A percentile compares a stretch with the other conserved stretches of the same genome.
Conservation (phyloP, 30 jellyfish, hydroid and myxozoan species). For the Sanderia malayensis region DNA sequence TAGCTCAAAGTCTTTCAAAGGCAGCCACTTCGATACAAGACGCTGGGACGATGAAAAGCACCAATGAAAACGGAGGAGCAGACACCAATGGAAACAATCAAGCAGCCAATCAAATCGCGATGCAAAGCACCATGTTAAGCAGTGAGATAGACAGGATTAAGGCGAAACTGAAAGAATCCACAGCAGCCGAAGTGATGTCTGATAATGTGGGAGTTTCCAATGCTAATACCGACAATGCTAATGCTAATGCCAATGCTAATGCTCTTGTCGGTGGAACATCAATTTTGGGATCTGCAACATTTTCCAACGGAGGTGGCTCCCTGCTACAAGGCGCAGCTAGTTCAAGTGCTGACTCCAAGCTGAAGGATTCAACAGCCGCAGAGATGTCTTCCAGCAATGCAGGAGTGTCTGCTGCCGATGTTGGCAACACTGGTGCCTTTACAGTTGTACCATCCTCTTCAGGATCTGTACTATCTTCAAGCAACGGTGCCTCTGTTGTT, state of each 20-base stretch:
- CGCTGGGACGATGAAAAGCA: not conserved
- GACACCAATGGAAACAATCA: not conserved
- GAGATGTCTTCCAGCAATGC: conserved; percentile 2
- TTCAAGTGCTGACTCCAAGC: too few relatives aligned
- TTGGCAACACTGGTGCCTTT: not conserved
- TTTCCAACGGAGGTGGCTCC: too few relatives aligned
- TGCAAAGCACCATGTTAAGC: conserved; percentile 12
- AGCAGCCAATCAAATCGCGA: not conserved
- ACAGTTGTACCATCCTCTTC: conserved; percentile 8
- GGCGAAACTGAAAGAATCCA: conserved; percentile 37
- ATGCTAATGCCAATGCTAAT: too few relatives aligned
- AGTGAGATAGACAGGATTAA: conserved; percentile 36
- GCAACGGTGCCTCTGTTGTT: conserved; percentile 13
- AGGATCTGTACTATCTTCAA: conserved; percentile 6
- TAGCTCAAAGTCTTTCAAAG: conserved; percentile 37
- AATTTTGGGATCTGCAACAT: too few relatives aligned
- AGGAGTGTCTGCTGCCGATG: not conserved
- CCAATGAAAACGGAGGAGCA: not conserved
- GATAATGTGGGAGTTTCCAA: too few relatives aligned
- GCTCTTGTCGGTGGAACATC: too few relatives aligned
- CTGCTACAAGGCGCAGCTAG: too few relatives aligned
- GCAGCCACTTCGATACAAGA: conserved; percentile 29
- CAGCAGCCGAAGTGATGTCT: too few relatives aligned
- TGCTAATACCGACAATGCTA: too few relatives aligned
- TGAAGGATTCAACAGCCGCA: conserved; percentile 1